These are phyloP conservation scores for Etheostoma cragini DNA, from an alignment of 2,113 vertebrate genomes.

Conservation along the genomic window DNA sequence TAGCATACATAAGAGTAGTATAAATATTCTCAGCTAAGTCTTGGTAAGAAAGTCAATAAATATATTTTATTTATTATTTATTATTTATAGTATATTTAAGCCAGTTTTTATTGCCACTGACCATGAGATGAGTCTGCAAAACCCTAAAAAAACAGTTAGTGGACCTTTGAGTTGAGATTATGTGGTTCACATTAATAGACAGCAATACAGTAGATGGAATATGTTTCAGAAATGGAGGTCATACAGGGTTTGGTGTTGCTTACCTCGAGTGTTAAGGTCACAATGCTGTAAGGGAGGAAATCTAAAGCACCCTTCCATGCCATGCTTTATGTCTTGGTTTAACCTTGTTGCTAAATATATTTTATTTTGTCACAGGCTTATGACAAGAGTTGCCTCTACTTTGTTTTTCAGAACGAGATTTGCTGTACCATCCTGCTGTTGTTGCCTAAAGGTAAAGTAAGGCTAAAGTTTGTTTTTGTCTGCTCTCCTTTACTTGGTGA, in stretches of 20 bases:
- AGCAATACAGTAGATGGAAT: not conserved
- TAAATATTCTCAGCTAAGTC: not conserved
- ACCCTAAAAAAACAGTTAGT: not conserved
- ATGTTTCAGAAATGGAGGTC: not conserved
- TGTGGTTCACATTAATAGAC: not conserved
- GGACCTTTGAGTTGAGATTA: not conserved
- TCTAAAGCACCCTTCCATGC: not conserved
- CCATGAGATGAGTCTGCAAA: not conserved
- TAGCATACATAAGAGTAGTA: not conserved
- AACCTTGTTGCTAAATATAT: constrained; percentile 42
- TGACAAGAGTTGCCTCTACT: constrained; percentile 15
- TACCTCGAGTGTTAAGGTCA: constrained; percentile 19
- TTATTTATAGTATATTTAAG: too few species aligned
- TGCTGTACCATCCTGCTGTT: constrained; percentile 28
- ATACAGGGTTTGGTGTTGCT: not conserved
- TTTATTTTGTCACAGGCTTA: constrained; percentile 1
- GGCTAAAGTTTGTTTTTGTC: constrained; percentile 47
- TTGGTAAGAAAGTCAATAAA: not conserved
- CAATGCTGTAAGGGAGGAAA: not conserved
- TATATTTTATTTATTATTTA: not conserved
- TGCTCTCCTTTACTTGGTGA: constrained; percentile 14
- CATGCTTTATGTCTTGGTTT: constrained; percentile 7
- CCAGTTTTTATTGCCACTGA: not conserved
- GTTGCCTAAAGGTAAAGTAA: constrained; percentile 59
- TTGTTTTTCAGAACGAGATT: constrained; percentile 45